phyloP scores from a whole-genome alignment of 2,797 vertebrate genomes.

The Gambusia yucatana region DNA sequence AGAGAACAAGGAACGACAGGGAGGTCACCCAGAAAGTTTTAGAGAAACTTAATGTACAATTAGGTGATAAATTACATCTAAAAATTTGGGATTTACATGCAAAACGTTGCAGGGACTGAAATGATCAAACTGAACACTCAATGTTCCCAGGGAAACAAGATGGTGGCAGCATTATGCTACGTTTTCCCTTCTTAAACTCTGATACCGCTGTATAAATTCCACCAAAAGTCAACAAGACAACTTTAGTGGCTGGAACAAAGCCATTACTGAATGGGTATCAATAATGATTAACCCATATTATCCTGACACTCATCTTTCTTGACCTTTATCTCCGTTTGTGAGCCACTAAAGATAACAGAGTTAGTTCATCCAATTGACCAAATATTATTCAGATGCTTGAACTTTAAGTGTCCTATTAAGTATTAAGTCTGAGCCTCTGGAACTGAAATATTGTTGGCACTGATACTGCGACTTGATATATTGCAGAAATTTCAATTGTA shows the following conservation, averaged over 20 bases:
- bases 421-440: neutral
- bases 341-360: neutral
- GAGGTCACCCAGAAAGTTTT: neutral
- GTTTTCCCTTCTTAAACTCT: neutral
- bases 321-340: neutral
- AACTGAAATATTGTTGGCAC: neutral
- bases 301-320: neutral
- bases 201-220: neutral
- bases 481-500: neutral
- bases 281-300: neutral
- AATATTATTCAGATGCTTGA: neutral
- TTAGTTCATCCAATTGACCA: neutral
- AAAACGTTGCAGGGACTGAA: neutral
- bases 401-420: neutral
- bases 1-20: neutral
- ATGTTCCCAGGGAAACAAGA: neutral
- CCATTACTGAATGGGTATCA: neutral
- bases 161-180: neutral
- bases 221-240: neutral
- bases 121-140: neutral
- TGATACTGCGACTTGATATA: neutral
- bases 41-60: neutral
- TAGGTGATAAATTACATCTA: neutral
- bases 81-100: neutral
- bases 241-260: neutral